These are phyloP conservation scores for Channallabes apus DNA, from an alignment of 2,797 vertebrate genomes.

Conservation along the genomic window DNA sequence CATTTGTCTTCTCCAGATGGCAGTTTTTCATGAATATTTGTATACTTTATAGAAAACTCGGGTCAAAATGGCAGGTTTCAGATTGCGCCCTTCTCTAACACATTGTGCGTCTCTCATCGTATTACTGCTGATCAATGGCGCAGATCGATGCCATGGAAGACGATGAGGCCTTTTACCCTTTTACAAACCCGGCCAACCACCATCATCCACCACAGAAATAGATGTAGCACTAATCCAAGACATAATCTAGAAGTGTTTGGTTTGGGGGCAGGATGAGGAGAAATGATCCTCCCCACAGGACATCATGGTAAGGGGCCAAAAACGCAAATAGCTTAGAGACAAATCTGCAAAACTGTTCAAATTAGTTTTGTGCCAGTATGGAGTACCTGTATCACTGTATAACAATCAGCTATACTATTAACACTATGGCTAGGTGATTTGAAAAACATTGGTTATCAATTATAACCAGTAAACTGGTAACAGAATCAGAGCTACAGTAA, in stretches of 20 bases:
- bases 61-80: conserved; percentile 49
- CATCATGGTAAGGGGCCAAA: background rate
- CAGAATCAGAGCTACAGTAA: no score
- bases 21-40: conserved; percentile 51
- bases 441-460: no score
- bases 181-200: conserved; percentile 46
- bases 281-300: conserved; percentile 33
- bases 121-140: conserved; percentile 57
- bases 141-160: conserved; percentile 53
- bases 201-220: conserved; percentile 58
- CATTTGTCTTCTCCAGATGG: conserved; percentile 54
- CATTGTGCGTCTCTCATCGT: conserved; percentile 48
- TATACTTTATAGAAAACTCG: conserved; percentile 43
- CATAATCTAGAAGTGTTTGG: conserved; percentile 31
- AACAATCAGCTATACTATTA: no score
- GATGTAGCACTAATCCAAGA: conserved; percentile 51
- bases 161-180: conserved; percentile 52
- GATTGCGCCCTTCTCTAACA: conserved; percentile 49
- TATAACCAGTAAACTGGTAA: no score
- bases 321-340: conserved; percentile 14
- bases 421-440: no score
- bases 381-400: conserved; percentile 1
- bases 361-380: background rate
- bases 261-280: conserved; percentile 17
- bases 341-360: conserved; percentile 2